Conservation (phyloP, 2,113 vertebrate species). For the Caranx ignobilis region DNA sequence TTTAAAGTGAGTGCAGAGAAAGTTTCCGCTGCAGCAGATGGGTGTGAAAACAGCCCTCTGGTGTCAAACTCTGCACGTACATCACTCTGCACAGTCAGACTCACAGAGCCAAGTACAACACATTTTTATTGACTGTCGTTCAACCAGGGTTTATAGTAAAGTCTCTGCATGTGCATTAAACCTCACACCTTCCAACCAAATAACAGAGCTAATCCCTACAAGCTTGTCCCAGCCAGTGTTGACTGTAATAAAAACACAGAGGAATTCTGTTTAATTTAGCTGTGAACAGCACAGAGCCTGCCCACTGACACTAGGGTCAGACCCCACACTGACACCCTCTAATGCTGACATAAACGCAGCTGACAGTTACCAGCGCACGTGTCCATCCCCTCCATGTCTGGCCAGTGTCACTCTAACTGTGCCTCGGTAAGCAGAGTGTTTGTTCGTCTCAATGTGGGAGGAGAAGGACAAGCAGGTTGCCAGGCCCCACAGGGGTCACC, state of each 20-base stretch:
- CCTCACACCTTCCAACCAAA: not conserved
- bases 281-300: not conserved
- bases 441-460: constrained; percentile 49
- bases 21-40: not conserved
- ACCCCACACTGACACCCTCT: constrained; percentile 16
- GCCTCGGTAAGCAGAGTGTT: constrained; percentile 5
- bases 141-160: not conserved
- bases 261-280: constrained; percentile 33
- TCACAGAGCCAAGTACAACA: not conserved
- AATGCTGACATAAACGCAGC: constrained; percentile 7
- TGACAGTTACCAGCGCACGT: not conserved
- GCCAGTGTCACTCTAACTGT: not conserved
- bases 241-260: constrained; percentile 1
- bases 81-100: not conserved
- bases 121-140: not conserved
- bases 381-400: not conserved
- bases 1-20: not conserved
- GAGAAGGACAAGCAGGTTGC: constrained; percentile 32
- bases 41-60: not conserved
- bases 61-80: not conserved
- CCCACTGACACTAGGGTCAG: not conserved
- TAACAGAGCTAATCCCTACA: constrained; percentile 6
- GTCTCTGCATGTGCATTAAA: not conserved
- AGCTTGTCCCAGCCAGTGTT: not conserved
- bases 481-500: constrained; percentile 56